These are phyloP conservation scores for Grus americana DNA, from an alignment of 2,113 vertebrate genomes.

Conservation along the genomic window DNA sequence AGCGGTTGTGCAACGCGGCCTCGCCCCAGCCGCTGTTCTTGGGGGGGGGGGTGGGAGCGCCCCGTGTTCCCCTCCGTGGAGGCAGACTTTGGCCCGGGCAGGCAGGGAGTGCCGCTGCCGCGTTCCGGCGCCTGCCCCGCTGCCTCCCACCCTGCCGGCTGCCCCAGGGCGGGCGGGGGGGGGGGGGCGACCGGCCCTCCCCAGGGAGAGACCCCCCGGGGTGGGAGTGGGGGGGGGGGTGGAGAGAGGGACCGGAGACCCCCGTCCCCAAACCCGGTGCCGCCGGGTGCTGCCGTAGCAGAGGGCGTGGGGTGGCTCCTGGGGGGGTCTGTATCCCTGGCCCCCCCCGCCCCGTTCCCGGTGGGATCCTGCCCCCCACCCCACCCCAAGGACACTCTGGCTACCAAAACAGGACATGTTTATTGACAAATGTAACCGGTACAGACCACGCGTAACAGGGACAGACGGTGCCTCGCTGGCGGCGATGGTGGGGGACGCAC, in stretches of 20 bases:
- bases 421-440: constrained; percentile 59
- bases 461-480: neutral
- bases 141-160: too few species aligned
- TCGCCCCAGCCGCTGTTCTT: neutral
- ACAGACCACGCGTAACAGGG: constrained; percentile 45
- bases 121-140: too few species aligned
- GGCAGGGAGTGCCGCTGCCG: neutral
- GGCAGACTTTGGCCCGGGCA: neutral
- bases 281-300: too few species aligned
- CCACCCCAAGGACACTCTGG: neutral
- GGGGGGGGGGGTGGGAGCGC: neutral
- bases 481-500: neutral
- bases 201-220: too few species aligned
- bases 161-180: too few species aligned
- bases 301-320: too few species aligned
- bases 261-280: too few species aligned
- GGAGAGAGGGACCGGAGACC: neutral
- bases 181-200: neutral
- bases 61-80: neutral
- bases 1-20: neutral
- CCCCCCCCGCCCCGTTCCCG: too few species aligned
- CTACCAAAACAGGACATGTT: constrained; percentile 46
- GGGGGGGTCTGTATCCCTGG: neutral
- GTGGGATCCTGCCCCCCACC: too few species aligned
- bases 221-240: too few species aligned